Conservation (phyloP, 2,113 vertebrate genomes). For the Antennarius striatus region DNA sequence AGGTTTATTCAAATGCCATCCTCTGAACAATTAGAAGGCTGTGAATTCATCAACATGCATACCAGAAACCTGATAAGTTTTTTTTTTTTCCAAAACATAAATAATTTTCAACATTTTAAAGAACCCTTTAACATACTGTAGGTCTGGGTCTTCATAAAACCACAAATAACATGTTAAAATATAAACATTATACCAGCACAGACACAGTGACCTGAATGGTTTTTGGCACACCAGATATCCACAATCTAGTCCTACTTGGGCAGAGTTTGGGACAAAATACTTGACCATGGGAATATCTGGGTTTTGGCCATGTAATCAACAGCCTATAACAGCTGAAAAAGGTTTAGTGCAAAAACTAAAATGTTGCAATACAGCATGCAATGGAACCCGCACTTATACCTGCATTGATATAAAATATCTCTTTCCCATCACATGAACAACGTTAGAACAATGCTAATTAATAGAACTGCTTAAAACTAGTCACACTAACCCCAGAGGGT, state of each 20-base stretch:
- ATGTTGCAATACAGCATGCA: conserved; percentile 73
- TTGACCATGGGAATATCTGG: conserved; percentile 51
- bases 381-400: conserved; percentile 57
- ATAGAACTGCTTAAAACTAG: conserved; percentile 55
- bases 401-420: conserved; percentile 57
- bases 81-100: conserved; percentile 56
- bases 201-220: conserved; percentile 76
- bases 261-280: conserved; percentile 20
- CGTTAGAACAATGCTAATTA: conserved; percentile 56
- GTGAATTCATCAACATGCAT: conserved; percentile 59
- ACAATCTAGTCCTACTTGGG: conserved; percentile 21
- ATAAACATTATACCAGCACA: conserved; percentile 61
- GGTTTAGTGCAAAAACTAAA: conserved; percentile 74
- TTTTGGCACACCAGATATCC: conserved; percentile 73
- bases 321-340: conserved; percentile 76
- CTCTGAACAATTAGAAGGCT: conserved; percentile 61
- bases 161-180: conserved; percentile 61
- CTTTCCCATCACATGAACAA: conserved; percentile 52
- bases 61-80: conserved; percentile 30
- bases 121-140: conserved; percentile 50
- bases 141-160: conserved; percentile 58
- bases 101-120: conserved; percentile 55
- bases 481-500: conserved; percentile 49
- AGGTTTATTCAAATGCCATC: conserved; percentile 51
- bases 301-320: conserved; percentile 70